Conservation (phyloP, 2,888 invertebrate species). For the Apodemia duryi region DNA sequence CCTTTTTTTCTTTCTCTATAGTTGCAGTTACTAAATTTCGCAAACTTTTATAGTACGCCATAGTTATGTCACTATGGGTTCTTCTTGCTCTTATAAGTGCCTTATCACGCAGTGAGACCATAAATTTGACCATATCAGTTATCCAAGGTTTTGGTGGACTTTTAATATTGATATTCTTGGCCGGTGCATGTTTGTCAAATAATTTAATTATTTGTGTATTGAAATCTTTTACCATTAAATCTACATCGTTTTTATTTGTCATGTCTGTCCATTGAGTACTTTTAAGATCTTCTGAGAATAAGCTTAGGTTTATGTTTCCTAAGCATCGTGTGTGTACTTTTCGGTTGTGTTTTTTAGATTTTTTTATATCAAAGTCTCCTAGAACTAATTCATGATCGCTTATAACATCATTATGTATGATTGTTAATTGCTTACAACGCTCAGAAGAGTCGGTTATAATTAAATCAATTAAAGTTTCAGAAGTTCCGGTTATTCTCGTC, state of each 20-base stretch:
- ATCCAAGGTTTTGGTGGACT: conserved; percentile 22
- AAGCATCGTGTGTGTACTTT: not conserved
- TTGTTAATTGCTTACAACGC: conserved; percentile 18
- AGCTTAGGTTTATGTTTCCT: conserved; percentile 10
- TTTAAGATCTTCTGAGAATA: conserved; percentile 16
- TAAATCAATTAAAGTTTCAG: conserved; percentile 19
- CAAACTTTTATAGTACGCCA: conserved; percentile 7
- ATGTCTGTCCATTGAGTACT: conserved; percentile 2
- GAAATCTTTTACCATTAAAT: not conserved
- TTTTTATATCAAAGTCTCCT: conserved; percentile 17
- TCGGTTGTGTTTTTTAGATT: not conserved
- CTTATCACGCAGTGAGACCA: conserved; percentile 20
- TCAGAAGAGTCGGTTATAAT: conserved; percentile 19
- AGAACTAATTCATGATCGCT: conserved; percentile 22
- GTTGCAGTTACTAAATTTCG: conserved; percentile 13
- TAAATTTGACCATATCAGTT: conserved; percentile 20
- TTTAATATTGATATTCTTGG: conserved; percentile 10
- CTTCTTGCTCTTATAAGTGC: conserved; percentile 11
- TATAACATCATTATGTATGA: conserved; percentile 21
- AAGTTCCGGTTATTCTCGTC: conserved; percentile 23
- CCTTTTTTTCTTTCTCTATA: conserved; percentile 7
- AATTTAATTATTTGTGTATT: not conserved
- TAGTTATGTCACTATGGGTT: not conserved
- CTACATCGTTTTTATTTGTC: conserved; percentile 14
- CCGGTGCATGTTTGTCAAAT: conserved; percentile 15